Percentiles rank a stretch among this genome's conserved stretches.
Evolutionary conservation across 2,888 invertebrate species (phyloP).

Genomic region (Archaeoteleia sp.): DNA sequence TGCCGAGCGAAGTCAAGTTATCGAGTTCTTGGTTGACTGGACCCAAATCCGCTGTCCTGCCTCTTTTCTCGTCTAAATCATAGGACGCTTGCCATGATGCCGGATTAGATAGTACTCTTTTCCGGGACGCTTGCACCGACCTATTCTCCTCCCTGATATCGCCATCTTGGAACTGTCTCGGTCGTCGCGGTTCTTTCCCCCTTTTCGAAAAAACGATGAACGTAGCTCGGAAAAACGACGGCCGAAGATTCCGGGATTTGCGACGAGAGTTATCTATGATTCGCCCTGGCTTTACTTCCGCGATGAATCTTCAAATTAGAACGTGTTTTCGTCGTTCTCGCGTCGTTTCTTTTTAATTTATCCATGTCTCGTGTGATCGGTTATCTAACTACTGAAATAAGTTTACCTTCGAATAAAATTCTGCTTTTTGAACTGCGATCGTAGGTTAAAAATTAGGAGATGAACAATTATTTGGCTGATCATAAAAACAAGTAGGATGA

Average conservation of each 20-base stretch:
- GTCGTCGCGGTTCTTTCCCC: conserved; percentile 38
- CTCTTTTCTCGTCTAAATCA: conserved; percentile 55
- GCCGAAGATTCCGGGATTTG: conserved; percentile 66
- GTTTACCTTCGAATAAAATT: conserved; percentile 14
- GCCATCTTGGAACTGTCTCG: conserved; percentile 57
- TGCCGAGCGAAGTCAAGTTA: conserved; percentile 48
- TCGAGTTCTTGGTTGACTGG: conserved; percentile 63
- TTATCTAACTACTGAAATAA: conserved; percentile 32
- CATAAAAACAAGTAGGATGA: no score
- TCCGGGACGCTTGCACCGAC: conserved; percentile 34
- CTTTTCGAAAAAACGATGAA: conserved; percentile 37
- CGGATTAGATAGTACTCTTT: conserved; percentile 50
- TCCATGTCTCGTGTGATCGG: conserved; percentile 34
- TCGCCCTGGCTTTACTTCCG: conserved; percentile 77
- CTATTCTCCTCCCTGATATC: conserved; percentile 53
- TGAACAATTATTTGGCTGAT: no score
- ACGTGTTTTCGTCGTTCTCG: conserved; percentile 63
- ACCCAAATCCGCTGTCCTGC: conserved; percentile 57
- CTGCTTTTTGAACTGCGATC: no score
- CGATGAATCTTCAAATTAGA: conserved; percentile 78
- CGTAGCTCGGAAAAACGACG: conserved; percentile 41
- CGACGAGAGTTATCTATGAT: conserved; percentile 78
- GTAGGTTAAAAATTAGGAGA: no score
- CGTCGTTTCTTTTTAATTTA: conserved; percentile 49
- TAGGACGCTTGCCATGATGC: conserved; percentile 48